Conservation (phyloP, 92 coral and sea anemone species). For the Epizoanthus fatuus region DNA sequence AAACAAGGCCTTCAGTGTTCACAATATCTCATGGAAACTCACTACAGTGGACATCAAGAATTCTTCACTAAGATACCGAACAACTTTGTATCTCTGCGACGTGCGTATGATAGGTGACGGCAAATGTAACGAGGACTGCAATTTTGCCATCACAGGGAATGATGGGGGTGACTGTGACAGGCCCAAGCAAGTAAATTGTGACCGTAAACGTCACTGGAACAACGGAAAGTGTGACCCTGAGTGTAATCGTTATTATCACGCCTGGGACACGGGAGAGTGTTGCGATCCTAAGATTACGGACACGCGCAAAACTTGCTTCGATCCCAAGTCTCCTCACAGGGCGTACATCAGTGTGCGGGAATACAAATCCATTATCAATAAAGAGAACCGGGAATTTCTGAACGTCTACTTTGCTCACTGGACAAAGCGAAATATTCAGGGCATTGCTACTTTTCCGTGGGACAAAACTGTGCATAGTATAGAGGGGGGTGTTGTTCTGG, state of each 20-base stretch:
- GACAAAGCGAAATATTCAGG: slow-evolving; percentile 74
- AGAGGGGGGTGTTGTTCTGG: slow-evolving; percentile 84
- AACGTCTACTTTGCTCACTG: slow-evolving; percentile 92
- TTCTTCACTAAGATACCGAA: slow-evolving; percentile 82
- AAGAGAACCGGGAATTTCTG: slow-evolving; percentile 74
- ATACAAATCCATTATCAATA: slow-evolving; percentile 74
- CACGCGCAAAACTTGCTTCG: slow-evolving; percentile 81
- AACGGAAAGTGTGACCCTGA: slow-evolving; percentile 96
- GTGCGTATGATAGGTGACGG: slow-evolving; percentile 81
- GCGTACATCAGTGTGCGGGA: slow-evolving; percentile 91
- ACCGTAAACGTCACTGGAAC: slow-evolving; percentile 78
- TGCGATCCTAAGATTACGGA: slow-evolving; percentile 75
- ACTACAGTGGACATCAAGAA: slow-evolving; percentile 68
- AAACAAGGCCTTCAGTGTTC: slow-evolving; percentile 70
- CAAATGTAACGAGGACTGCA: slow-evolving; percentile 73
- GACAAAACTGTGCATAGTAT: slow-evolving; percentile 84
- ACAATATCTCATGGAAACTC: slow-evolving; percentile 86
- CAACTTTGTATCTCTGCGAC: slow-evolving; percentile 83
- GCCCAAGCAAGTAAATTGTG: slow-evolving; percentile 77
- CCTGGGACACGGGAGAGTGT: slow-evolving; percentile 96
- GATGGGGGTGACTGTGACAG: slow-evolving; percentile 96
- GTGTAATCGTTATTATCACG: slow-evolving; percentile 77
- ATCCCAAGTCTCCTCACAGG: slow-evolving; percentile 85
- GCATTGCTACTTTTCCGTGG: slow-evolving; percentile 96
- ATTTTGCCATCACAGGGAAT: slow-evolving; percentile 78